A percentile compares a stretch with the other conserved stretches of the same genome.
Evolutionary conservation across 2,113 vertebrate species (phyloP).

Genomic region (Verasper variegatus): DNA sequence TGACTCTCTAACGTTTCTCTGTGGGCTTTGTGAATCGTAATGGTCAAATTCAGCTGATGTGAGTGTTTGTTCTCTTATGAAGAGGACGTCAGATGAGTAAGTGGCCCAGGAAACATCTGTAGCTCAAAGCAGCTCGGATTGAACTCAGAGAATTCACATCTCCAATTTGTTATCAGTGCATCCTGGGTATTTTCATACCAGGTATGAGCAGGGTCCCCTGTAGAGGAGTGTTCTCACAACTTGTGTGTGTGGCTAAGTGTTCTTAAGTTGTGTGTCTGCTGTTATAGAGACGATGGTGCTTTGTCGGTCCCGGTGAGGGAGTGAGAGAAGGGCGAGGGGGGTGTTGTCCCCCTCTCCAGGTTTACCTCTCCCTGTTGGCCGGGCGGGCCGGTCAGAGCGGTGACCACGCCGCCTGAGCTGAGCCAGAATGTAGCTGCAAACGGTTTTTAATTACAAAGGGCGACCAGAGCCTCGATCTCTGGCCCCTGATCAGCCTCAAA

Average conservation of each 20-base stretch:
- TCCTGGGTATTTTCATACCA: background rate
- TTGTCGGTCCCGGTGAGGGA: conserved; percentile 45
- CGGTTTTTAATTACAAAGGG: conserved; percentile 27
- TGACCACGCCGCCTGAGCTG: conserved; percentile 4
- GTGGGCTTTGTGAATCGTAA: too few species aligned
- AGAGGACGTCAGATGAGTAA: too few species aligned
- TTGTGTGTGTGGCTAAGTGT: conserved; percentile 12
- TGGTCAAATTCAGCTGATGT: too few species aligned
- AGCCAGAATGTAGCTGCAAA: conserved; percentile 59
- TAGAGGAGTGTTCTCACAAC: background rate
- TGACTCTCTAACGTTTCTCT: too few species aligned
- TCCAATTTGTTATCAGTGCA: background rate
- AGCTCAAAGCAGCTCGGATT: too few species aligned
- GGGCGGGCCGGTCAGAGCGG: conserved; percentile 31
- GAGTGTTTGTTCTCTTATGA: too few species aligned
- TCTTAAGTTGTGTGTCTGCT: conserved; percentile 12
- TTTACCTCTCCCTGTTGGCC: conserved; percentile 42
- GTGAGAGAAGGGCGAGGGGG: conserved; percentile 9
- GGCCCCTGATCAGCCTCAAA: conserved; percentile 36
- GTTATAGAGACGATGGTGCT: conserved; percentile 59
- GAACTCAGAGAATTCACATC: too few species aligned
- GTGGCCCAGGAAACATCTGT: background rate
- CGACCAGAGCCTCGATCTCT: conserved; percentile 13
- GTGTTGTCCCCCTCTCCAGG: background rate
- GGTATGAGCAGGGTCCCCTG: conserved; percentile 1